Conservation (phyloP, 2,888 invertebrate genomes). For the Melolontha melolontha region DNA sequence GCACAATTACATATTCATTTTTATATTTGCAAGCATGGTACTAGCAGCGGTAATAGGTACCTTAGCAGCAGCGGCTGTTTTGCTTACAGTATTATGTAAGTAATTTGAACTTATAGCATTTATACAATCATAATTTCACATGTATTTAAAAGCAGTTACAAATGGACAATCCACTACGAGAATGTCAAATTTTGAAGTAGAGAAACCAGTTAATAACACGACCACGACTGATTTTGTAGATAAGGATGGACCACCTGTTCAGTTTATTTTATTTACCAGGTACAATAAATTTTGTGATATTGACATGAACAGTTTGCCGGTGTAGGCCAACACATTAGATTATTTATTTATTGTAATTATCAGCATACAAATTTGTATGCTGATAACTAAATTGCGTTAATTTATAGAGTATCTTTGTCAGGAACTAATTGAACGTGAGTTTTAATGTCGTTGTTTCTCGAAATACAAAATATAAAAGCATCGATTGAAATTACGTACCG, state of each 20-base stretch:
- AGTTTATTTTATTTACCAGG: conserved; percentile 48
- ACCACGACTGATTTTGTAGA: conserved; percentile 25
- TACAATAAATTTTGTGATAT: conserved; percentile 17
- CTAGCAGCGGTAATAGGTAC: conserved; percentile 10
- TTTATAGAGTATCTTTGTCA: no score
- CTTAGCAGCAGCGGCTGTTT: conserved; percentile 9
- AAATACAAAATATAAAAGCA: no score
- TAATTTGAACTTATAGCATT: background rate
- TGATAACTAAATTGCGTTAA: no score
- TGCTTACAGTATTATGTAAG: conserved; percentile 20
- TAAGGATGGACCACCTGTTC: conserved; percentile 45
- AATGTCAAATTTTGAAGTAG: conserved; percentile 30
- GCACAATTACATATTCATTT: background rate
- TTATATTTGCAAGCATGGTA: conserved; percentile 5
- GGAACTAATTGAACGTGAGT: no score
- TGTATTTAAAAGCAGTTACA: conserved; percentile 20
- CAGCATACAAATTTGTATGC: no score
- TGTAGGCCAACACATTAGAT: background rate
- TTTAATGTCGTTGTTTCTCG: no score
- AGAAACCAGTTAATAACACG: conserved; percentile 9
- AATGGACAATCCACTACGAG: conserved; percentile 23
- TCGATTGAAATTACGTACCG: background rate
- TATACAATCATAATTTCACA: background rate
- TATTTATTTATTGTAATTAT: background rate
- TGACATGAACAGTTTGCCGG: background rate